These are phyloP conservation scores for Sinocyclocheilus maitianheensis DNA, from an alignment of 2,113 vertebrate species.

Conservation along the genomic window DNA sequence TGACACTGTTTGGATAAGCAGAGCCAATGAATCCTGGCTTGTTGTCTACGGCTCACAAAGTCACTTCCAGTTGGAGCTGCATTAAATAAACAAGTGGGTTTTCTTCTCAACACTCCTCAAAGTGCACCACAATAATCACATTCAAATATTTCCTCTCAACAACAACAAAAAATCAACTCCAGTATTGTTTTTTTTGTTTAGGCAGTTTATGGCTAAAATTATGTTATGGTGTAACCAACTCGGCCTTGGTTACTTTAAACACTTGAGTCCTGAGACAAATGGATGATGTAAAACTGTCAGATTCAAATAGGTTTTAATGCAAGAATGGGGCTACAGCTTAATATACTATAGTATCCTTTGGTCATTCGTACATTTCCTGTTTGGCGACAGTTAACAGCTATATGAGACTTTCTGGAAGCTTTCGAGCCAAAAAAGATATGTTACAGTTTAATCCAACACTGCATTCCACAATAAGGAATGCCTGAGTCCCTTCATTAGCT, in stretches of 20 bases:
- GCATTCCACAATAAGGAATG: slow-evolving; percentile 40
- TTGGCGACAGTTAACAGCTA: not conserved
- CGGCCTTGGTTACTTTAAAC: not conserved
- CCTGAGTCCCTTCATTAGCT: slow-evolving; percentile 25
- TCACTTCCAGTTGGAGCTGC: slow-evolving; percentile 48
- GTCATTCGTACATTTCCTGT: not conserved
- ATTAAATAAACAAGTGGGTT: slow-evolving; percentile 44
- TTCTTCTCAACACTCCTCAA: slow-evolving; percentile 32
- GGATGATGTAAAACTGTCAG: not conserved
- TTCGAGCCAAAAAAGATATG: not conserved
- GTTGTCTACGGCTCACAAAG: slow-evolving; percentile 33
- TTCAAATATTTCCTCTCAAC: not conserved
- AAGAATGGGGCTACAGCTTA: not conserved
- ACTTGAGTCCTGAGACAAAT: not conserved
- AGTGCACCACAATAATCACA: slow-evolving; percentile 11
- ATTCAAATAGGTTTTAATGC: not conserved
- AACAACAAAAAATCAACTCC: not conserved
- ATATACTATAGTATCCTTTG: not conserved
- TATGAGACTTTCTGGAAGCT: not conserved
- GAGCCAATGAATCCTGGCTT: slow-evolving; percentile 52
- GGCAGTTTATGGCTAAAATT: slow-evolving; percentile 14
- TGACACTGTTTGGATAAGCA: slow-evolving; percentile 58
- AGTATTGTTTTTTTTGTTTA: not conserved
- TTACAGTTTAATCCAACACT: slow-evolving; percentile 41
- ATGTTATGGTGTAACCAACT: not conserved